These are phyloP conservation scores for Montifringilla adamsi DNA, from an alignment of 2,113 vertebrate species.

Conservation along the genomic window DNA sequence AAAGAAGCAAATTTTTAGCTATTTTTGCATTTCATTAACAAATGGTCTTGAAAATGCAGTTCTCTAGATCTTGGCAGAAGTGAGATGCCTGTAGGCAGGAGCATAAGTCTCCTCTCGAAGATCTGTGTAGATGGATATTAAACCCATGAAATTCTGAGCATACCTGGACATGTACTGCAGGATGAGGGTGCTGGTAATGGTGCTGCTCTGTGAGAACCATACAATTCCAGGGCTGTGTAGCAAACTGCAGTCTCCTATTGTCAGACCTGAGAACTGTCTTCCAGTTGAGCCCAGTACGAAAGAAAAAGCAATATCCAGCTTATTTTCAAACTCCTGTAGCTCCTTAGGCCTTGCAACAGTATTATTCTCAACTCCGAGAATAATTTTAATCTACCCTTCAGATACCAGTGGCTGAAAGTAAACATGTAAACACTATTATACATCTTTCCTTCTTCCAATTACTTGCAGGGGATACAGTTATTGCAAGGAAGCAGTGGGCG, in stretches of 20 bases:
- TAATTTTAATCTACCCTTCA: slow-evolving; percentile 14
- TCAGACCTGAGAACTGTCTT: neutral
- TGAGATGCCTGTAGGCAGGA: neutral
- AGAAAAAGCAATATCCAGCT: slow-evolving; percentile 18
- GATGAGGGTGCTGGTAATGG: neutral
- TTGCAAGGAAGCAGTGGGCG: neutral
- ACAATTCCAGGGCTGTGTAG: neutral
- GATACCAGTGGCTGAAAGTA: neutral
- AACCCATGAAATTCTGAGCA: neutral
- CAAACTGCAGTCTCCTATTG: neutral
- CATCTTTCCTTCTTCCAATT: neutral
- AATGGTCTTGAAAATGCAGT: neutral
- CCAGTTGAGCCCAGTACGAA: neutral
- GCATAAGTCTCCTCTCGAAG: neutral
- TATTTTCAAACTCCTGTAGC: neutral
- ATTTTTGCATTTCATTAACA: neutral
- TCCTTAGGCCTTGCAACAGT: slow-evolving; percentile 12
- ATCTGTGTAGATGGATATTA: neutral
- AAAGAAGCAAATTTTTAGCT: neutral
- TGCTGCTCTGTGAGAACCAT: fast-evolving
- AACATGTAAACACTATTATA: neutral
- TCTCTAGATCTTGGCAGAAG: neutral
- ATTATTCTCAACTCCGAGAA: neutral
- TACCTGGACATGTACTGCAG: neutral
- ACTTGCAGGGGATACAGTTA: neutral